Base-by-base conservation (phyloP, 2,888 invertebrate species). In the Actias luna region DNA sequence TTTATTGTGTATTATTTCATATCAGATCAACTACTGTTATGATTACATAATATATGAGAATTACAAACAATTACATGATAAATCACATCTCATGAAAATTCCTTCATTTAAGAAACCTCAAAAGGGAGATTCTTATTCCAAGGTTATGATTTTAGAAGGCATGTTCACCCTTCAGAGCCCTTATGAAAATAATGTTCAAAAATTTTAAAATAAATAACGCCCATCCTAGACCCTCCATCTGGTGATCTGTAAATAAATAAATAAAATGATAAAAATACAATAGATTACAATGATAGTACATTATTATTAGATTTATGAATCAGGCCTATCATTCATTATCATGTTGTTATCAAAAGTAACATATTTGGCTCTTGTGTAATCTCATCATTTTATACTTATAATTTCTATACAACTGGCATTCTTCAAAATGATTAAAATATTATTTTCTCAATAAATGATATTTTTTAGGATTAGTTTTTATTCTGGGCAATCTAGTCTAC, bases 321-420 rank as follows among this genome's bases (percentile, higher is more conserved):
- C 89, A 89, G 89, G 71, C 89, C 89, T 89, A 89, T 89, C 89
- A 89, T 89, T 87, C 77, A 71, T 67, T 88, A 85, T 89, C 89
- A 89, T 72, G 66, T 87, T 71, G 84, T 88, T 83, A 81, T 88
- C 87, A 86, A 79, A 50, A 77, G 73, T 76, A 83, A 87, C 87
- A 88, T 83, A 77, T 76, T 88, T 77, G 87, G 87, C 88, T 89
- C 88, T 81, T 88, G 87, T 87, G 78, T 64, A 63, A 77, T 84
- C 72, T 85, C 88, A 88, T 88, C 88, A 88, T 83, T 59, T 62
- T 39, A 42, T 50, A 50, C 22, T 4, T 50, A 61, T 22, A 25
- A 58, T 12, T 18, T 42, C 31, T 31, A 27, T 16, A 18, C 16
- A 36, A n/a, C n/a, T n/a, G n/a, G n/a, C n/a, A n/a, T n/a, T n/a